These are phyloP conservation scores for Apis cerana DNA, from an alignment of 1,140 invertebrate genomes.

Conservation along the genomic window DNA sequence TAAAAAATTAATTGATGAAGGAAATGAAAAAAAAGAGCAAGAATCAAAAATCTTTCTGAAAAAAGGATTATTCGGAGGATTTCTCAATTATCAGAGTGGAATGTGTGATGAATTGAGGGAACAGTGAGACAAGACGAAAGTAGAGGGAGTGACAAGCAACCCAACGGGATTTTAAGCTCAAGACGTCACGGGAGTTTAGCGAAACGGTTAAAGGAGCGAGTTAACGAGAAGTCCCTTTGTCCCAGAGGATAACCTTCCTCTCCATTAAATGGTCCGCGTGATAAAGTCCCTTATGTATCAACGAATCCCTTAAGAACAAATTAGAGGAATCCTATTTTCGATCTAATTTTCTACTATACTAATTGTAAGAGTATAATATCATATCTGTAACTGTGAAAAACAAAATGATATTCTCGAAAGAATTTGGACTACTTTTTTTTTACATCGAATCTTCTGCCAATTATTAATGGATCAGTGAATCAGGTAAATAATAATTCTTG, in stretches of 20 bases:
- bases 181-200: slow-evolving; percentile 67
- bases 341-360: background rate
- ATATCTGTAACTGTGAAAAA: too few species aligned
- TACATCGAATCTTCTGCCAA: too few species aligned
- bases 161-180: slow-evolving; percentile 72
- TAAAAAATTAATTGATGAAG: background rate
- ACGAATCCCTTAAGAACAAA: slow-evolving; percentile 45
- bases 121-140: slow-evolving; percentile 38
- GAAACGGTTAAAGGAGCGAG: slow-evolving; percentile 62
- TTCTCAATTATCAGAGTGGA: slow-evolving; percentile 66
- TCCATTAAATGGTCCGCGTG: slow-evolving; percentile 46
- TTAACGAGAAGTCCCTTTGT: slow-evolving; percentile 64
- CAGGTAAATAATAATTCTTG: too few species aligned
- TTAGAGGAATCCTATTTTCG: slow-evolving; percentile 34
- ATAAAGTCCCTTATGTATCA: slow-evolving; percentile 49
- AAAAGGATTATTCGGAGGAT: slow-evolving; percentile 47
- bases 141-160: slow-evolving; percentile 55
- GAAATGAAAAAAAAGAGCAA: slow-evolving; percentile 22
- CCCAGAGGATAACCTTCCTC: slow-evolving; percentile 55
- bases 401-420: too few species aligned
- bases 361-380: background rate
- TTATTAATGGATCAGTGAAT: too few species aligned
- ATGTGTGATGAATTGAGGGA: slow-evolving; percentile 55
- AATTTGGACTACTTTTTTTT: too few species aligned
- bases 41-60: slow-evolving; percentile 35